Conservation (phyloP, 2,797 vertebrate genomes). For the Masticophis lateralis region DNA sequence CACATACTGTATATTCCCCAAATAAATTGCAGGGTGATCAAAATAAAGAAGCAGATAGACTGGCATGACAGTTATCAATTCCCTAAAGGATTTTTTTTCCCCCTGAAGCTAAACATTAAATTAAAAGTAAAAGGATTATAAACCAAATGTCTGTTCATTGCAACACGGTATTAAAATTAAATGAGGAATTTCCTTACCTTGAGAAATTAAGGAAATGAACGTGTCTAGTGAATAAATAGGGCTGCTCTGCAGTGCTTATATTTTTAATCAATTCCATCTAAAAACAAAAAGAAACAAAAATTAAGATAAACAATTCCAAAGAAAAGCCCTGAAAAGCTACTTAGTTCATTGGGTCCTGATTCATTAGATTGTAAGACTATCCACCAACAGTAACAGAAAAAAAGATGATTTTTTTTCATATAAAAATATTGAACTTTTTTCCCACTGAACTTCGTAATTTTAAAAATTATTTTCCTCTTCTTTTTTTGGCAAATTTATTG, state of each 20-base stretch:
- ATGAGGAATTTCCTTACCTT: constrained; percentile 76
- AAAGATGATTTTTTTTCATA: background rate
- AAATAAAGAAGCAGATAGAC: background rate
- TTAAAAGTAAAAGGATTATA: constrained; percentile 21
- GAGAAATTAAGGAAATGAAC: constrained; percentile 99
- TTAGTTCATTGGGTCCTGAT: background rate
- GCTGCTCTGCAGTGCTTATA: constrained; percentile 92
- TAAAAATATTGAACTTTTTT: background rate
- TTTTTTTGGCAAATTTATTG: background rate
- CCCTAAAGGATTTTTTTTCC: background rate
- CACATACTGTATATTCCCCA: background rate
- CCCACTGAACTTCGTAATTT: background rate
- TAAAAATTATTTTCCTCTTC: background rate
- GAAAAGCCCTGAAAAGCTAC: background rate
- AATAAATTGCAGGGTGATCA: background rate
- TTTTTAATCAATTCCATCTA: constrained; percentile 97
- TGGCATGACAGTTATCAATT: background rate
- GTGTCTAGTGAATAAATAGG: constrained; percentile 96
- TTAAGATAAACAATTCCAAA: constrained; percentile 31
- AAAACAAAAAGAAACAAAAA: constrained; percentile 50
- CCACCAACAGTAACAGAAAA: background rate
- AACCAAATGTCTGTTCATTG: background rate
- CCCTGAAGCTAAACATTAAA: background rate
- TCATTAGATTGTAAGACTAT: background rate
- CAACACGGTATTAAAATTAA: constrained; percentile 20